Percentiles rank a stretch among this genome's conserved stretches.
These are phyloP conservation scores for Sipha maydis DNA, from an alignment of 2,888 invertebrate species.

Conservation along the genomic window DNA sequence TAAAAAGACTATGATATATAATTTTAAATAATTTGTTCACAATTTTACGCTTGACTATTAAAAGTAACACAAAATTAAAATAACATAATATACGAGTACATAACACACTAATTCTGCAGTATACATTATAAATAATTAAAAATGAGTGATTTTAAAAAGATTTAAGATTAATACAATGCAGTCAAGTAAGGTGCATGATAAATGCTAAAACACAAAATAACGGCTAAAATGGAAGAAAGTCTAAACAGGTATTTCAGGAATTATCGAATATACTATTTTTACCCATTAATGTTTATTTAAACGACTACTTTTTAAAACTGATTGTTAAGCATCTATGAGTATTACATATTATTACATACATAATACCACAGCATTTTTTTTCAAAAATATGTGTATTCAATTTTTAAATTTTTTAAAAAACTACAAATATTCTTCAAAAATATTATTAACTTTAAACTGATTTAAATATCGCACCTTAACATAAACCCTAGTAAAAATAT, in stretches of 20 bases:
- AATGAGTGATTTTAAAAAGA: neutral
- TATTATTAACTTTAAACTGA: too few species aligned
- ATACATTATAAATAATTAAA: neutral
- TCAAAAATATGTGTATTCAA: too few species aligned
- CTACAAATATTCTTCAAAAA: too few species aligned
- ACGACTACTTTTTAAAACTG: constrained; percentile 6
- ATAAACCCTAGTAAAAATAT: neutral
- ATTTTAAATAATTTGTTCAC: neutral
- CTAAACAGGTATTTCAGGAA: constrained; percentile 56
- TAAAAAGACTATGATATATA: neutral
- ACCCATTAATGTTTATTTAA: constrained; percentile 33
- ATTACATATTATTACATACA: neutral
- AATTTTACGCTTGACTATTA: neutral
- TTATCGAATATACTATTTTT: constrained; percentile 52
- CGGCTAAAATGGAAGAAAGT: constrained; percentile 44
- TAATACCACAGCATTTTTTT: too few species aligned
- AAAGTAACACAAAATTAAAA: neutral
- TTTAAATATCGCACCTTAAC: neutral
- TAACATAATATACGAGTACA: neutral
- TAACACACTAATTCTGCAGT: too few species aligned
- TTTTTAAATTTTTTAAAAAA: too few species aligned
- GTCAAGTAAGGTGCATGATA: neutral
- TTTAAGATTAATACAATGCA: neutral
- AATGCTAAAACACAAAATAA: constrained; percentile 31
- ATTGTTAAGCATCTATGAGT: constrained; percentile 3